Conservation (phyloP, 2,113 vertebrate genomes). For the Cryptoleucopteryx plumbea region DNA sequence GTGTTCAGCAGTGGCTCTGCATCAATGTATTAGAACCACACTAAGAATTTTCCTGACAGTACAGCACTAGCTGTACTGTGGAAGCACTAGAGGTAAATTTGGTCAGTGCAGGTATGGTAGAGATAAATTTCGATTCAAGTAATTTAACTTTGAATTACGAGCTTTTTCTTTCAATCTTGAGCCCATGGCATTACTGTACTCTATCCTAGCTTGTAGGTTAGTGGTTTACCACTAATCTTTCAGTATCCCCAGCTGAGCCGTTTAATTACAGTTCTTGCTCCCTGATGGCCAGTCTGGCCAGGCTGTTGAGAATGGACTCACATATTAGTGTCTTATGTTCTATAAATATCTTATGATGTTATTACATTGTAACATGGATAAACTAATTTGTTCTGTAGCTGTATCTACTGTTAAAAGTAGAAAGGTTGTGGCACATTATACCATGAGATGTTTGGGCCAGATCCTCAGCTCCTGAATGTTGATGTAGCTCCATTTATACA, state of each 20-base stretch:
- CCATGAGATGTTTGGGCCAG: neutral
- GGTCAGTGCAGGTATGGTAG: neutral
- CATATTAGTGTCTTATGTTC: neutral
- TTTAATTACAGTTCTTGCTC: constrained; percentile 23
- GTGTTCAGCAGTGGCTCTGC: neutral
- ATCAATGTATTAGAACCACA: neutral
- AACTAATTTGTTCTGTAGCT: neutral
- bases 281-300: neutral
- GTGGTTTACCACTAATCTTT: constrained; percentile 15
- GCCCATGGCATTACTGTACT: neutral
- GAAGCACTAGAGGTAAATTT: neutral
- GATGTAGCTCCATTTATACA: neutral
- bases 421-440: neutral
- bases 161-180: neutral
- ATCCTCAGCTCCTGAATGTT: neutral
- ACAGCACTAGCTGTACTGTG: too few species aligned
- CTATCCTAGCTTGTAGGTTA: neutral
- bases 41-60: neutral
- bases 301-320: neutral
- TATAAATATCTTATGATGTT: neutral
- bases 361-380: neutral
- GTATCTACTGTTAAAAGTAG: neutral
- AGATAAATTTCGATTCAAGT: neutral
- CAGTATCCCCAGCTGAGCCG: neutral
- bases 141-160: neutral